Base-by-base conservation (phyloP, 1,140 invertebrate genomes). In the Phymastichus coffea region DNA sequence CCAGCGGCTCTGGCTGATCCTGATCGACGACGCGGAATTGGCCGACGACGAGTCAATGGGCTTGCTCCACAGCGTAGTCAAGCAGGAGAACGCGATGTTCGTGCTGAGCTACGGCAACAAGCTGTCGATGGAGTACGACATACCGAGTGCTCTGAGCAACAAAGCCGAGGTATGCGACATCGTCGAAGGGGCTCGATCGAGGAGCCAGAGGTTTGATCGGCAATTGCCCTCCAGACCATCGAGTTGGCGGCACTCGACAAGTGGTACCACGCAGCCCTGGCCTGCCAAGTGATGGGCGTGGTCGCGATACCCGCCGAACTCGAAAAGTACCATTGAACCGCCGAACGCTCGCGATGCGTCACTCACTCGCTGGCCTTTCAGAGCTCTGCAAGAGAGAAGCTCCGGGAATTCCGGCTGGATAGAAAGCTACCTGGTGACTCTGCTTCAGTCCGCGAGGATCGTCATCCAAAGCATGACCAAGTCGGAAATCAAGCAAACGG, bases 391-490 rank as follows among this genome's bases (percentile, higher is more conserved):
- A 68, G 77, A 78, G 57, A 81, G 79, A 63, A 85, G 84, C 64
- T 70, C 75, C 23, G 85, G 85, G 0, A 82, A 85, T 72, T 83
- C 85, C 3, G 86, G 86, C 3, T 87, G 85, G 85, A 83, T 87
- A 46, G 82, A 87, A 67, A 85, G 82, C 67, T 86, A 85, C 63
- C 68, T 87, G 4, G 70, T 84, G 14, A 85, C 80, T 60, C 72
- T 87, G 6, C 69, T 83, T 2, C 84, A 88, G 70, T 71, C 77
- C 3, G 76, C 78, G 48, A 76, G 74, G 0, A 60, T 86, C 22
- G 64, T 73, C 8, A 77, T 83, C 25, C 64, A 73, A 38, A 73
- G 75, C 30, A 66, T 81, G 2, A 70, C 70, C 0, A 76, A 65
- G 65, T 51, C 57, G 54, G 25, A 76, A 67, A 61, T 78, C 55